Percentiles rank a stretch among this genome's conserved stretches.
Conservation (phyloP, 92 coral and sea anemone species). For the Plumapathes pennacea region DNA sequence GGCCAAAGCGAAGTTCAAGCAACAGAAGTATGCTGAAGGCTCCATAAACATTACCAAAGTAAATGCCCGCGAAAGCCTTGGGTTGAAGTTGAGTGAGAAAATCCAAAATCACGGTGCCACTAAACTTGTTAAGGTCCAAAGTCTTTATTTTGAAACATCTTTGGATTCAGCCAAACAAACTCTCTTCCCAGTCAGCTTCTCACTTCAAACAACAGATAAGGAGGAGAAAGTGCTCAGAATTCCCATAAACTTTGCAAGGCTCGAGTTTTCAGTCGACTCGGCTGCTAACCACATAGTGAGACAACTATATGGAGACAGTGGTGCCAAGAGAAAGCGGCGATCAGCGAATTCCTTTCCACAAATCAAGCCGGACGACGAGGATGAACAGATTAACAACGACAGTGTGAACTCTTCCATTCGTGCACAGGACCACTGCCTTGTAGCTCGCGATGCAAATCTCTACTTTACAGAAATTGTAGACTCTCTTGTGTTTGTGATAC, state of each 20-base stretch:
- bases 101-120: constrained; percentile 6
- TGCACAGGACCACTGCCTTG: constrained; percentile 11
- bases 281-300: constrained; percentile 48
- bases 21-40: constrained; percentile 26
- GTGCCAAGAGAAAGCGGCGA: too few relatives aligned
- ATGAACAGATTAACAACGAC: too few relatives aligned
- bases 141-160: constrained; percentile 27
- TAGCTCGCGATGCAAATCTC: constrained; percentile 19
- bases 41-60: constrained; percentile 21
- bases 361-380: too few relatives aligned
- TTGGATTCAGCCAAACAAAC: constrained; percentile 22
- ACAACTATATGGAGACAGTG: constrained; percentile 16
- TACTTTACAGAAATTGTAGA: constrained; percentile 22
- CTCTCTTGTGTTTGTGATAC: constrained; percentile 13
- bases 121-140: constrained; percentile 25
- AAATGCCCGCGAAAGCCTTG: constrained; percentile 26
- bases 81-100: constrained; percentile 40
- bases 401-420: too few relatives aligned
- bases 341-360: too few relatives aligned
- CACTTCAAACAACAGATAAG: constrained; percentile 19
- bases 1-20: constrained; percentile 28
- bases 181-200: constrained; percentile 38
- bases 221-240: constrained; percentile 21
- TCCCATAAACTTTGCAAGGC: constrained; percentile 48
- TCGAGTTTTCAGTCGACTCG: constrained; percentile 29